Evolutionary conservation across 2,113 vertebrate genomes (phyloP).

Genomic region (Diadophis punctatus): DNA sequence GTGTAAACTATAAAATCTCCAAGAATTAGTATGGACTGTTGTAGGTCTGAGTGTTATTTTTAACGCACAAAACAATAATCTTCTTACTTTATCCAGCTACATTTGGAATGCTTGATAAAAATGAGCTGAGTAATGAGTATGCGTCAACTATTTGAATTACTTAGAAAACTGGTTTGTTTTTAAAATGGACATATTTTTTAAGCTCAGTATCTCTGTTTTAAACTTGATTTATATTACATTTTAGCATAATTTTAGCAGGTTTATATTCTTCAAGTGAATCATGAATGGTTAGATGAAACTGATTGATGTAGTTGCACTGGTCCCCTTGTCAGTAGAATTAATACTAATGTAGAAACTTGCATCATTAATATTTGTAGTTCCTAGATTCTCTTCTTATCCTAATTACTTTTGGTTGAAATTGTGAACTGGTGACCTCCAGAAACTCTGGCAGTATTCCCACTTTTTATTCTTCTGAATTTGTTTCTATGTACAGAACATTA

Average conservation of each 20-base stretch:
- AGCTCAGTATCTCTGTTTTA: neutral
- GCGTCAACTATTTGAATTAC: neutral
- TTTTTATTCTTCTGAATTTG: neutral
- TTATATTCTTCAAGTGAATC: neutral
- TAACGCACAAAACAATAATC: neutral
- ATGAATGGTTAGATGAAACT: neutral
- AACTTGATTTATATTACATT: neutral
- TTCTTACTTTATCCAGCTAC: neutral
- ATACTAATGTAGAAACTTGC: neutral
- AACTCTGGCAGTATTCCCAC: neutral
- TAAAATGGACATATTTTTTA: neutral
- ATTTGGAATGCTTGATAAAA: neutral
- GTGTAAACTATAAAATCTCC: neutral
- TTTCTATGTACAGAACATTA: neutral
- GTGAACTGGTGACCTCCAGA: neutral
- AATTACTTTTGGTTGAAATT: neutral
- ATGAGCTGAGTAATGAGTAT: neutral
- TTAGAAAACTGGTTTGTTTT: neutral
- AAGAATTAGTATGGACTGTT: neutral
- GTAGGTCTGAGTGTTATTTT: neutral
- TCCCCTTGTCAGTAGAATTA: neutral
- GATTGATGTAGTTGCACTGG: neutral
- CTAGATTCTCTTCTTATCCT: neutral
- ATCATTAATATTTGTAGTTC: neutral
- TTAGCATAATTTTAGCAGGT: neutral